A percentile compares a stretch with the other conserved stretches of the same genome.
These are phyloP conservation scores for Hyperopisus bebe DNA, from an alignment of 2,113 vertebrate genomes.

Conservation along the genomic window DNA sequence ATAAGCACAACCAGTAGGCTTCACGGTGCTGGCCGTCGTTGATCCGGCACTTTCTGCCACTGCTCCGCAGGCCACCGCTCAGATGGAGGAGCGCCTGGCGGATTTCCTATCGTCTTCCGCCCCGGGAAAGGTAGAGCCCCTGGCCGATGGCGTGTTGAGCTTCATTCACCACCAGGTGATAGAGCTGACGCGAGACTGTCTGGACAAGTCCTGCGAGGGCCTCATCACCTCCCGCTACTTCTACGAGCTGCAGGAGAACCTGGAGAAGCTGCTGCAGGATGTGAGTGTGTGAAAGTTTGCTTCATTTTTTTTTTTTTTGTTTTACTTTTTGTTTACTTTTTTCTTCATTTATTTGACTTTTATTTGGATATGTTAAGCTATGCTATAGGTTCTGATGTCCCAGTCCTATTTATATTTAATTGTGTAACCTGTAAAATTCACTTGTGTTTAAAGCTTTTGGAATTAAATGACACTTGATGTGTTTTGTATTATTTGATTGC, in stretches of 20 bases:
- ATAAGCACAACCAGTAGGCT: neutral
- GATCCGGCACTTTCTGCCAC: slow-evolving; percentile 6
- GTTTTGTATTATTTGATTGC: neutral
- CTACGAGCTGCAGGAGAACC: slow-evolving; percentile 94
- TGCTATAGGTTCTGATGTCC: neutral
- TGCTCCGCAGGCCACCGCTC: slow-evolving; percentile 77
- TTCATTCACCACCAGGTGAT: slow-evolving; percentile 97
- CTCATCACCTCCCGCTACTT: slow-evolving; percentile 95
- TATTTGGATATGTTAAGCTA: neutral
- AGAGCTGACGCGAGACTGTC: slow-evolving; percentile 89
- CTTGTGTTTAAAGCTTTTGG: neutral
- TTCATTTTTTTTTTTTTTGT: slow-evolving; percentile 23
- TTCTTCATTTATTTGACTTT: neutral
- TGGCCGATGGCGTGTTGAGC: slow-evolving; percentile 89
- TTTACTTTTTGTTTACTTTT: neutral
- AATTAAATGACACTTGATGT: neutral
- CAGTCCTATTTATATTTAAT: neutral
- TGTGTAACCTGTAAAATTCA: neutral
- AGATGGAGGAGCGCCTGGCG: slow-evolving; percentile 91
- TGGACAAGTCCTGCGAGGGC: slow-evolving; percentile 84
- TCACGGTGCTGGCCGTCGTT: neutral
- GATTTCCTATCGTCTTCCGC: slow-evolving; percentile 79
- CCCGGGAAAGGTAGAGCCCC: slow-evolving; percentile 76
- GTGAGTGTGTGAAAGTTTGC: slow-evolving; percentile 64
- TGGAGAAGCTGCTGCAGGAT: slow-evolving; percentile 93